phyloP scores from a whole-genome alignment of 2,113 vertebrate genomes.

The human region DNA sequence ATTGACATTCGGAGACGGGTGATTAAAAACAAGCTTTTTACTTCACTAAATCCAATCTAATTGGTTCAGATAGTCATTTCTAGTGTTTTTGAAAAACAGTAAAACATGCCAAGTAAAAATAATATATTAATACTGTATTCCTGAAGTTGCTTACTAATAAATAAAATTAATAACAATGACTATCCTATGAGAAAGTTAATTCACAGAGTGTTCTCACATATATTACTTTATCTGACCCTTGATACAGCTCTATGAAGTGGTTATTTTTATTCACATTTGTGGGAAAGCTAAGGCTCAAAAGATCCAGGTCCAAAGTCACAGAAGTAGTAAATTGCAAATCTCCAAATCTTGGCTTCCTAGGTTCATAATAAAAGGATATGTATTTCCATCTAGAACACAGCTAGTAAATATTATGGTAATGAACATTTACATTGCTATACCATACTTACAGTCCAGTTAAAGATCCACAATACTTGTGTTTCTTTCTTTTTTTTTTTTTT shows the following conservation, averaged over 20 bases:
- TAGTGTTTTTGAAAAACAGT: constrained; percentile 20
- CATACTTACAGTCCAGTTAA: neutral
- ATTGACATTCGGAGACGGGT: neutral
- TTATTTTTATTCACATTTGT: neutral
- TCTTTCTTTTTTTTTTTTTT: neutral
- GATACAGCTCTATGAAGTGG: neutral
- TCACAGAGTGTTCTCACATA: neutral
- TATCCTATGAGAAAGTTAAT: neutral
- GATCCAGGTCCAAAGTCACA: neutral
- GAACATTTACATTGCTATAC: neutral
- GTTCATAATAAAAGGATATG: neutral
- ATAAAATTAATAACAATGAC: neutral
- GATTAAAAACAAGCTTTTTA: neutral
- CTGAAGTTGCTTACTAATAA: constrained; percentile 6
- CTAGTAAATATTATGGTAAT: neutral
- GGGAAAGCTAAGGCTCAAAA: neutral
- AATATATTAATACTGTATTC: neutral
- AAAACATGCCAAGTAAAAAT: neutral
- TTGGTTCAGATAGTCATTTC: constrained; percentile 27
- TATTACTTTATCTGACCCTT: neutral
- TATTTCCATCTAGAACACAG: neutral
- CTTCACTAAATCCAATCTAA: neutral
- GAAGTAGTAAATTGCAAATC: neutral
- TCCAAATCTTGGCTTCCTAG: neutral
- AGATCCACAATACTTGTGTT: neutral